Percentiles rank a stretch among this genome's conserved stretches.
Conservation (phyloP, 2,797 vertebrate species). For the Takifugu rubripes region DNA sequence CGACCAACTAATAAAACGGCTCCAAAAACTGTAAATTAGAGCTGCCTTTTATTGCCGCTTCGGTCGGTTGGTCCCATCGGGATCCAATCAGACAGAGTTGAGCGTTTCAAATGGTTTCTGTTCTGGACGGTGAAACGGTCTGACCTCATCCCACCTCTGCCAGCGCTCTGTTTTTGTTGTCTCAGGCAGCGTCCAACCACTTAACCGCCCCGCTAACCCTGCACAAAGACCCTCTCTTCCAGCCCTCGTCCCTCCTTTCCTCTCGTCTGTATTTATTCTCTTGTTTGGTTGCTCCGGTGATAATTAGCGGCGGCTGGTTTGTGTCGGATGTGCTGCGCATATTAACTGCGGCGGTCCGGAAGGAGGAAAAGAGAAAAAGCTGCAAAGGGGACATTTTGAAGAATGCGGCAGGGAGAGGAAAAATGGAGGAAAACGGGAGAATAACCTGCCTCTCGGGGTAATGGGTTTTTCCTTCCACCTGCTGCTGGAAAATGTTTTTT, state of each 20-base stretch:
- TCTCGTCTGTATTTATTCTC: constrained; percentile 33
- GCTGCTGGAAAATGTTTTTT: constrained; percentile 33
- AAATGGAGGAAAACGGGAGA: constrained; percentile 9
- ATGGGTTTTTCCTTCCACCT: constrained; percentile 50
- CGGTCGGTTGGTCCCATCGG: constrained; percentile 5
- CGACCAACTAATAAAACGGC: constrained; percentile 49
- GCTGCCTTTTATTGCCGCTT: neutral
- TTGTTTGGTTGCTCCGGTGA: constrained; percentile 54
- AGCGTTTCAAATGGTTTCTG: constrained; percentile 34
- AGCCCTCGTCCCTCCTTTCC: constrained; percentile 31
- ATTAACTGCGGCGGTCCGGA: constrained; percentile 46
- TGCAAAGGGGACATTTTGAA: constrained; percentile 1
- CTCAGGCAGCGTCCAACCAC: constrained; percentile 56
- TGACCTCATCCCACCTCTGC: constrained; percentile 52
- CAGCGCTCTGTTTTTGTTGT: constrained; percentile 59
- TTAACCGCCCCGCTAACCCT: constrained; percentile 43
- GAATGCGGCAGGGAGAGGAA: constrained; percentile 7
- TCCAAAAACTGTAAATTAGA: constrained; percentile 4
- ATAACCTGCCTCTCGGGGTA: constrained; percentile 1
- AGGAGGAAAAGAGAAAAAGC: constrained; percentile 2
- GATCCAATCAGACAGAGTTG: constrained; percentile 30
- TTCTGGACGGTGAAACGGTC: constrained; percentile 40
- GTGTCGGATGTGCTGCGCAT: constrained; percentile 57
- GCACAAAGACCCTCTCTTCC: constrained; percentile 11
- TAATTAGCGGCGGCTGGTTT: constrained; percentile 50